Conservation (phyloP, 2,113 vertebrate species). For the Atrichornis clamosus region DNA sequence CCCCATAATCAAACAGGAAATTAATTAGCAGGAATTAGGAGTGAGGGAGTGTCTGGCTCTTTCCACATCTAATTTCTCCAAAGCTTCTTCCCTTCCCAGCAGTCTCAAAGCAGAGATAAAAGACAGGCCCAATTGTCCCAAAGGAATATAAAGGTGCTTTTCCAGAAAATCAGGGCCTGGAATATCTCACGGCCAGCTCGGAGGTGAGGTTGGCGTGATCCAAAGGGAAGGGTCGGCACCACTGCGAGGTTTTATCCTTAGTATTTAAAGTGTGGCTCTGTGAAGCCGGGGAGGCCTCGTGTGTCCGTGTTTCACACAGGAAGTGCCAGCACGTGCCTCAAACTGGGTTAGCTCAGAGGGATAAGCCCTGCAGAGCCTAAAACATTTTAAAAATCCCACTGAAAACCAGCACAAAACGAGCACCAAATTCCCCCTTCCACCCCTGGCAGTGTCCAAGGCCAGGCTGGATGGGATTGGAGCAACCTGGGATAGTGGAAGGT, state of each 20-base stretch:
- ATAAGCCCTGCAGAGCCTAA: neutral
- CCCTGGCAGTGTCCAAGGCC: neutral
- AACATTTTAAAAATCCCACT: neutral
- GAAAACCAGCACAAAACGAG: neutral
- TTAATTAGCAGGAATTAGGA: neutral
- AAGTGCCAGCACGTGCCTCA: accelerated
- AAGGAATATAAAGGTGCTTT: neutral
- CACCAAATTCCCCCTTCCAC: neutral
- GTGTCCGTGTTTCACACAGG: accelerated
- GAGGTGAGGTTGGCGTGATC: neutral
- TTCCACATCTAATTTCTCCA: neutral
- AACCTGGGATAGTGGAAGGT: neutral
- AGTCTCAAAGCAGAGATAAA: neutral
- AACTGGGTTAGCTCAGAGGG: neutral
- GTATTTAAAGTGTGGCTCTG: neutral
- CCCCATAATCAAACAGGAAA: accelerated
- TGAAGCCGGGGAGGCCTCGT: accelerated
- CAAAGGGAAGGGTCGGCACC: neutral
- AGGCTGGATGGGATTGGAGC: neutral
- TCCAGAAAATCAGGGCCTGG: neutral
- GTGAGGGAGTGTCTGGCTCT: neutral
- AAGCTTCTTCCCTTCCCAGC: neutral
- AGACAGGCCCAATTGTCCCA: neutral
- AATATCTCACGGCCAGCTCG: neutral
- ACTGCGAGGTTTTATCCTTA: accelerated